These are phyloP conservation scores for Cavia aperea DNA, from an alignment of 2,113 vertebrate genomes.

Conservation along the genomic window DNA sequence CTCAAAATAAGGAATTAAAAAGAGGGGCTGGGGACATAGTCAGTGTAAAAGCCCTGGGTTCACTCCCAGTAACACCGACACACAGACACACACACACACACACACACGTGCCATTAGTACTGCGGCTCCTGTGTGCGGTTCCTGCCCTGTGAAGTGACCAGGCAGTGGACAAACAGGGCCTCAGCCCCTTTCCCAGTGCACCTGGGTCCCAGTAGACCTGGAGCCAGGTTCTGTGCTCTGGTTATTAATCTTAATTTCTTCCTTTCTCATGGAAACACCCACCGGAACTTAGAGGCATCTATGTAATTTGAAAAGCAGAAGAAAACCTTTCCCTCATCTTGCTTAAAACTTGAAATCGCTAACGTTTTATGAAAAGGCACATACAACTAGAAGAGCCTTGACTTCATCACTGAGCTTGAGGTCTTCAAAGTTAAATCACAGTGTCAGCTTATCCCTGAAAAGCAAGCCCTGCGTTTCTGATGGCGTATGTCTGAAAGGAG, in stretches of 20 bases:
- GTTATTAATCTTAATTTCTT: not conserved
- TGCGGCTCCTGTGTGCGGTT: too few species aligned
- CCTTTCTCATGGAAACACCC: not conserved
- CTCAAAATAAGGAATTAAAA: not conserved
- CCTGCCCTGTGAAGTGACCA: not conserved
- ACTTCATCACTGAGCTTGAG: not conserved
- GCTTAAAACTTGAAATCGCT: not conserved
- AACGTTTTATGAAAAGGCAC: not conserved
- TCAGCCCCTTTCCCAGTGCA: not conserved
- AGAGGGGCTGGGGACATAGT: not conserved
- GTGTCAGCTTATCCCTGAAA: constrained; percentile 24
- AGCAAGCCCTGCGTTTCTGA: not conserved
- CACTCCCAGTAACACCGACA: not conserved
- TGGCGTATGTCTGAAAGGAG: not conserved
- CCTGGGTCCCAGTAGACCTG: not conserved
- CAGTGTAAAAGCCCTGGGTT: not conserved
- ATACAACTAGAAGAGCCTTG: not conserved
- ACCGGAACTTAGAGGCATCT: not conserved
- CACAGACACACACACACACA: not conserved
- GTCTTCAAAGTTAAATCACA: not conserved
- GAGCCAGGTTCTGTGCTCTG: not conserved
- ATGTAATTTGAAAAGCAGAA: not conserved
- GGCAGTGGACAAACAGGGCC: not conserved
- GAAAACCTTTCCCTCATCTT: not conserved
- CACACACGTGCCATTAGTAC: not conserved